Percentiles rank a stretch among this genome's conserved stretches.
These are phyloP conservation scores for Acrossocheilus wenchowensis DNA, from an alignment of 2,797 vertebrate species.

Conservation along the genomic window DNA sequence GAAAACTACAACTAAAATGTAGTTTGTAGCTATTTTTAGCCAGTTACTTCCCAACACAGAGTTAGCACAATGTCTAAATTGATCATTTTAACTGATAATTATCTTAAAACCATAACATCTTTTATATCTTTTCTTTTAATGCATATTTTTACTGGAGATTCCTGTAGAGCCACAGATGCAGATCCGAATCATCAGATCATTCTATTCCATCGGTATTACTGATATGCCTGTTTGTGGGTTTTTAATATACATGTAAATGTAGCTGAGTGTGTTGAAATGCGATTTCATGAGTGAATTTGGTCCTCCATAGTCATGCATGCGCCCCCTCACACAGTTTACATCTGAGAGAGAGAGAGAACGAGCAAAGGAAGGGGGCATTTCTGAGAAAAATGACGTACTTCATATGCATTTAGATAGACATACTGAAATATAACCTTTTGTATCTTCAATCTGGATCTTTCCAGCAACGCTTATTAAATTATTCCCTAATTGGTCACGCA, in stretches of 20 bases:
- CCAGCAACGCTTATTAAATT: constrained; percentile 90
- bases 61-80: neutral
- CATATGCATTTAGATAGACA: constrained; percentile 79
- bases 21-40: neutral
- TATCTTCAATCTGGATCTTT: constrained; percentile 87
- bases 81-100: constrained; percentile 4
- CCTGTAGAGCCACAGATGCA: constrained; percentile 44
- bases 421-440: constrained; percentile 87
- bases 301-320: constrained; percentile 46
- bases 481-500: constrained; percentile 94
- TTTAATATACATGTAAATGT: constrained; percentile 63
- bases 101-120: neutral
- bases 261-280: constrained; percentile 57
- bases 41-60: neutral
- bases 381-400: constrained; percentile 66
- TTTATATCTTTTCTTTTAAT: constrained; percentile 9
- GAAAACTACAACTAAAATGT: neutral
- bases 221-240: constrained; percentile 57
- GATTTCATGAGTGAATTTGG: constrained; percentile 61
- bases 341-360: constrained; percentile 32
- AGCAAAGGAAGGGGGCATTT: constrained; percentile 40
- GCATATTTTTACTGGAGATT: constrained; percentile 36
- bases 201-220: constrained; percentile 49
- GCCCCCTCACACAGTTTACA: constrained; percentile 47
- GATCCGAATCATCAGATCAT: constrained; percentile 42